Percentiles rank a stretch among this genome's conserved stretches.
These are phyloP conservation scores for Oryctes rhinoceros DNA, from an alignment of 1,140 invertebrate genomes.

Conservation along the genomic window DNA sequence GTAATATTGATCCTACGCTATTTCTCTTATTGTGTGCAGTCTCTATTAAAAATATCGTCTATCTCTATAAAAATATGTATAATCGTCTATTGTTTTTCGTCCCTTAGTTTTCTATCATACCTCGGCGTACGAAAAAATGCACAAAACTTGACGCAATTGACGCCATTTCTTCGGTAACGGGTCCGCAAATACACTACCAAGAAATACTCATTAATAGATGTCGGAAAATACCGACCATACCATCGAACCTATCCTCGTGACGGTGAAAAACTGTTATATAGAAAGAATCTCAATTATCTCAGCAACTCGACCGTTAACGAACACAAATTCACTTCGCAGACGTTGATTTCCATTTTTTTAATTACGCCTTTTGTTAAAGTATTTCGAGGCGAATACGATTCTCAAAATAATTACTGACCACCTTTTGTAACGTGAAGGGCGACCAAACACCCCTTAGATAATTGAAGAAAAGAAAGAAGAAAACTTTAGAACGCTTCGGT, in stretches of 20 bases:
- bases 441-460: neutral
- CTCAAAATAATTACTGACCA: neutral
- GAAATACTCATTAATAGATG: neutral
- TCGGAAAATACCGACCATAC: neutral
- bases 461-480: conserved; percentile 10
- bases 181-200: neutral
- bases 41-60: too few species aligned
- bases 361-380: conserved; percentile 19
- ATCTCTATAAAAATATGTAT: too few species aligned
- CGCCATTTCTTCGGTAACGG: neutral
- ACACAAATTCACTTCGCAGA: neutral
- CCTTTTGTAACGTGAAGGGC: neutral
- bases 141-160: neutral
- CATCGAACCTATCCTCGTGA: neutral
- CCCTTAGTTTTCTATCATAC: neutral
- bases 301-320: conserved; percentile 8
- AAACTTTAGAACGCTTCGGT: neutral
- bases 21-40: too few species aligned
- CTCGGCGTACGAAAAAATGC: neutral
- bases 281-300: conserved; percentile 19
- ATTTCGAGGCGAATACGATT: neutral
- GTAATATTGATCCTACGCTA: too few species aligned
- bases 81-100: too few species aligned
- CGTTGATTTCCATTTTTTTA: conserved; percentile 18
- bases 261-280: neutral